A percentile compares a stretch with the other conserved stretches of the same genome.
Evolutionary conservation across 2,888 invertebrate species (phyloP).

Genomic region (Cheilosia variabilis): DNA sequence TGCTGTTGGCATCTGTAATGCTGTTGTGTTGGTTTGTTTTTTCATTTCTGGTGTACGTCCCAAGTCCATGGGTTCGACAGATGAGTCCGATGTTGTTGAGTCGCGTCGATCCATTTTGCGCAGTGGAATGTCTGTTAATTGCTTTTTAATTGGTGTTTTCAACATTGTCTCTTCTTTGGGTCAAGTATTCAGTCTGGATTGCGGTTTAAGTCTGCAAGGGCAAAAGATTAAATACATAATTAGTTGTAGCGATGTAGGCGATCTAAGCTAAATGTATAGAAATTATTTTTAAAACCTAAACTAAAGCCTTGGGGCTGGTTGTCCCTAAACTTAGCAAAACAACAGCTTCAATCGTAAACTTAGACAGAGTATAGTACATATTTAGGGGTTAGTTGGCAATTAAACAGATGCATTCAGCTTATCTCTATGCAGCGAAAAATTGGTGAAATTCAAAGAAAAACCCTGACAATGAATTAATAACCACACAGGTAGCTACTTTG

Average conservation of each 20-base stretch:
- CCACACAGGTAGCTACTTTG: background rate
- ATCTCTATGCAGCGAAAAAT: background rate
- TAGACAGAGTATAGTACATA: too few relatives aligned
- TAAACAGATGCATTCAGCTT: background rate
- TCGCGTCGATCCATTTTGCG: slow-evolving; percentile 81
- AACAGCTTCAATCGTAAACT: too few relatives aligned
- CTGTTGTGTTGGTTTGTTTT: slow-evolving; percentile 30
- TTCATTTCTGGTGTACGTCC: slow-evolving; percentile 79
- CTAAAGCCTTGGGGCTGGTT: too few relatives aligned
- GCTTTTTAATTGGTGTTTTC: slow-evolving; percentile 68
- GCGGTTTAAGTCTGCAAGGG: slow-evolving; percentile 58
- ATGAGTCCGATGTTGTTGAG: slow-evolving; percentile 83
- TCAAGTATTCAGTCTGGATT: slow-evolving; percentile 2
- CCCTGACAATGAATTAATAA: too few relatives aligned
- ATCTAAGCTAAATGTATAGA: background rate
- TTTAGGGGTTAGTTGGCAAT: too few relatives aligned
- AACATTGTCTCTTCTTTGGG: slow-evolving; percentile 47
- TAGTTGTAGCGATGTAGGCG: background rate
- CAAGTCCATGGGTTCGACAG: slow-evolving; percentile 83
- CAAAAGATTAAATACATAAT: background rate
- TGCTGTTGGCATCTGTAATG: slow-evolving; percentile 50
- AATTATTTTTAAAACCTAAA: too few relatives aligned
- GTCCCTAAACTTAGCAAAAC: too few relatives aligned
- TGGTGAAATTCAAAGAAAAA: background rate
- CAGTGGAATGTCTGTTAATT: slow-evolving; percentile 59